phyloP scores from a whole-genome alignment of 1,140 invertebrate genomes.

The Oedothorax gibbosus region DNA sequence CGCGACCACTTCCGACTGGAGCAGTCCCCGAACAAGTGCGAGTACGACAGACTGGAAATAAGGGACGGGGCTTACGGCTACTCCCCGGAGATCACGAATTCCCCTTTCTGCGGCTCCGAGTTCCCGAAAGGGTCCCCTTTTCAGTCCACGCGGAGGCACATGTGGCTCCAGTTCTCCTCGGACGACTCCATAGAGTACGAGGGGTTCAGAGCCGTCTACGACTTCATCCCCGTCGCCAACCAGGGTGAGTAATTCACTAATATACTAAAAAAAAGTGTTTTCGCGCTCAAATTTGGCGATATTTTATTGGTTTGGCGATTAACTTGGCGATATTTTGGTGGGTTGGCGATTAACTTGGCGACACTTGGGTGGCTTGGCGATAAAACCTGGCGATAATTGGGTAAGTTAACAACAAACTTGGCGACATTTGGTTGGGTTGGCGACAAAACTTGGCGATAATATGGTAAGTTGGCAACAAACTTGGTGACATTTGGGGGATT shows the following conservation, averaged over 20 bases:
- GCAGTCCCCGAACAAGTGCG: conserved; percentile 76
- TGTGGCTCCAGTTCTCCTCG: conserved; percentile 87
- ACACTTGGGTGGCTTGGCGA: no score
- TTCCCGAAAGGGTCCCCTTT: conserved; percentile 79
- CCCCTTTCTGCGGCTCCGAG: conserved; percentile 78
- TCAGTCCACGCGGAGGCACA: conserved; percentile 78
- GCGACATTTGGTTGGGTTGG: no score
- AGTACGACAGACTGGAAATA: conserved; percentile 83
- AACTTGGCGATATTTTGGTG: no score
- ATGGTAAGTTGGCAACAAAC: no score
- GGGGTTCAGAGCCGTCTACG: conserved; percentile 85
- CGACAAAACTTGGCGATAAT: no score
- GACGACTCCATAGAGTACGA: conserved; percentile 86
- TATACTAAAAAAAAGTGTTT: no score
- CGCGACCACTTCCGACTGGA: conserved; percentile 85
- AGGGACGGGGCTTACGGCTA: conserved; percentile 87
- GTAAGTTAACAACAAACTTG: no score
- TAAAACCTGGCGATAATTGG: no score
- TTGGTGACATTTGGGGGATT: no score
- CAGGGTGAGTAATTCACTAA: conserved; percentile 63
- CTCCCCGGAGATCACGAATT: conserved; percentile 74
- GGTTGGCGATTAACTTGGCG: no score
- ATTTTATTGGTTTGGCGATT: no score
- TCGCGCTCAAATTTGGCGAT: no score
- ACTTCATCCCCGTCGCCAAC: conserved; percentile 74